phyloP scores from a whole-genome alignment of 2,797 vertebrate species.

The Labeo calbasu region DNA sequence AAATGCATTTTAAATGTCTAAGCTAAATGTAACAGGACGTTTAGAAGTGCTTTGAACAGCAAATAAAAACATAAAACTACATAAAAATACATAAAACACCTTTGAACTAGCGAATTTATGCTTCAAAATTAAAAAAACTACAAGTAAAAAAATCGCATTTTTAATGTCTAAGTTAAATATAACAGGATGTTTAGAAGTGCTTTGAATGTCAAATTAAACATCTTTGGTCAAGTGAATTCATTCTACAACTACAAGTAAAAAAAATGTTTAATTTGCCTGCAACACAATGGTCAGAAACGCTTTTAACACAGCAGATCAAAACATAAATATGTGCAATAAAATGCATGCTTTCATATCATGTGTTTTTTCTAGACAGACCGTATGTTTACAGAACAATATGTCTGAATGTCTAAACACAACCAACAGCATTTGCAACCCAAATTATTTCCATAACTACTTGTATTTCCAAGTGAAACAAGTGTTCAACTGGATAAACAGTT shows the following conservation, averaged over 20 bases:
- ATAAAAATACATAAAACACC: no score
- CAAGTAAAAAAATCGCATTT: constrained; percentile 9
- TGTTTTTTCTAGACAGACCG: background rate
- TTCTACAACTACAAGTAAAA: no score
- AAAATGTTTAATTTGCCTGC: no score
- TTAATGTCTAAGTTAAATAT: constrained; percentile 2
- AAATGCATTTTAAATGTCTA: constrained; percentile 22
- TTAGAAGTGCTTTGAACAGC: background rate
- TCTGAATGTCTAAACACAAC: background rate
- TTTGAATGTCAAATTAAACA: background rate
- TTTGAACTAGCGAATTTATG: constrained; percentile 10
- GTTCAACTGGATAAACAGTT: background rate
- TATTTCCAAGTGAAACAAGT: background rate
- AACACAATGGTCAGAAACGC: background rate
- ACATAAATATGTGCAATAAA: no score
- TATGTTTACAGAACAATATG: constrained; percentile 7
- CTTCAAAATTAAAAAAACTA: constrained; percentile 42
- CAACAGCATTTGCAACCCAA: constrained; percentile 20
- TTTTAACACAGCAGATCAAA: background rate
- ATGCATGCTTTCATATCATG: no score
- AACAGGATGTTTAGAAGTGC: background rate
- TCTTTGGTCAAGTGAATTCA: background rate
- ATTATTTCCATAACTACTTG: background rate
- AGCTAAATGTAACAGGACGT: background rate
- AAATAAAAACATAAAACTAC: no score